These are phyloP conservation scores for Aldrovandia affinis DNA, from an alignment of 2,797 vertebrate genomes.

Conservation along the genomic window DNA sequence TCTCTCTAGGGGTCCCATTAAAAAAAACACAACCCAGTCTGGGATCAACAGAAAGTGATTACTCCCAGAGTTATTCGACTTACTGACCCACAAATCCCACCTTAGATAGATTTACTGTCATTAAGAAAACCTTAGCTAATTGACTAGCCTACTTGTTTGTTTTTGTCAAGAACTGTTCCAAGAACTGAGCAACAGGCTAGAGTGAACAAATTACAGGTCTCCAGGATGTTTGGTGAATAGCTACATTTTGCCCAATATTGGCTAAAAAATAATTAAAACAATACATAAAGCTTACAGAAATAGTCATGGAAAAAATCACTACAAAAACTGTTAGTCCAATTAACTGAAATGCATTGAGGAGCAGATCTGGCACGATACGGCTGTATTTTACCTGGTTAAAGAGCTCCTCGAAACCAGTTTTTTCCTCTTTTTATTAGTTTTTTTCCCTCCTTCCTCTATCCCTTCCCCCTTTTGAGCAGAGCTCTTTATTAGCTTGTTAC, in stretches of 20 bases:
- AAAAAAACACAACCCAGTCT: background rate
- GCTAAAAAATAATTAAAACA: background rate
- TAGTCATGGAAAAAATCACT: background rate
- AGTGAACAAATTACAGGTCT: background rate
- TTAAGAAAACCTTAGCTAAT: conserved; percentile 42
- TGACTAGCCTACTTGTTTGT: conserved; percentile 48
- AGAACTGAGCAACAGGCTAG: conserved; percentile 24
- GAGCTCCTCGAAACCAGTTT: conserved; percentile 10
- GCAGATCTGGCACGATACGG: background rate
- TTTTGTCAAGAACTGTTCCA: conserved; percentile 56
- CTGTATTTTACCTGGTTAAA: background rate
- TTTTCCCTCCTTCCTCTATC: conserved; percentile 20
- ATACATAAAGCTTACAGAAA: background rate
- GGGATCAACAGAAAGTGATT: conserved; percentile 25
- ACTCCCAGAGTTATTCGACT: conserved; percentile 19
- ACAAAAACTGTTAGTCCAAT: background rate
- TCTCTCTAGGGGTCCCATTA: conserved; percentile 14
- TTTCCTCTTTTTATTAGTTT: conserved; percentile 38
- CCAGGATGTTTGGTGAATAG: background rate
- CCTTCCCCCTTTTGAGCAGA: conserved; percentile 42
- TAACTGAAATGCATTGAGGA: background rate
- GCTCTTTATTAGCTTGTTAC: conserved; percentile 82
- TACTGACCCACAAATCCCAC: conserved; percentile 26
- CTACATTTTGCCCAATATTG: background rate
- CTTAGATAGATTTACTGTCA: conserved; percentile 1